phyloP scores from a whole-genome alignment of 2,888 invertebrate genomes.

The Thymelicus acteon region DNA sequence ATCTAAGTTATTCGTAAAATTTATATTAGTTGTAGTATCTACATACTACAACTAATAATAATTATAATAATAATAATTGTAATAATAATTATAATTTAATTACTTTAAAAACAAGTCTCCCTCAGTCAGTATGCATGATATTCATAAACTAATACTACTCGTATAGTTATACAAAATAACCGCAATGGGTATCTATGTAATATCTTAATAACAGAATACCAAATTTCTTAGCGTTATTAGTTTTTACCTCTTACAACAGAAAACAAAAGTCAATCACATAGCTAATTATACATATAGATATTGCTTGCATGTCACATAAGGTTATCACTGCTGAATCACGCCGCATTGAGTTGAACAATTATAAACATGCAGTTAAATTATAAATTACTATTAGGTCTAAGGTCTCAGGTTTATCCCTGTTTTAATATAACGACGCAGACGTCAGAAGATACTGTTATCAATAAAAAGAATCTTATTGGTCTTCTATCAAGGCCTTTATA shows the following conservation, averaged over 20 bases:
- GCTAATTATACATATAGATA: background rate
- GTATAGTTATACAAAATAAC: too few species aligned
- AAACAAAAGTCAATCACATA: too few species aligned
- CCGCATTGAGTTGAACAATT: background rate
- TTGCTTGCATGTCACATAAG: background rate
- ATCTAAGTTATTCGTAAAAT: background rate
- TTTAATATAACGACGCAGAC: background rate
- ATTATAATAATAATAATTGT: too few species aligned
- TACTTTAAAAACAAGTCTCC: too few species aligned
- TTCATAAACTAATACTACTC: too few species aligned
- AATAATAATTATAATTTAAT: too few species aligned
- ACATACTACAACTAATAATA: too few species aligned
- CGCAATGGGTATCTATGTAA: too few species aligned
- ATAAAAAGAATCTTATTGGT: background rate
- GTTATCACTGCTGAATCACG: background rate
- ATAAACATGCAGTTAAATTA: background rate
- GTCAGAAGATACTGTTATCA: background rate
- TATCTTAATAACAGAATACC: too few species aligned
- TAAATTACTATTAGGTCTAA: background rate
- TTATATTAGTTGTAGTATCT: background rate
- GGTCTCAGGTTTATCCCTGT: conserved; percentile 5
- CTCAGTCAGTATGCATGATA: too few species aligned
- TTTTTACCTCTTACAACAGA: too few species aligned
- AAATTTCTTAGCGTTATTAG: too few species aligned
- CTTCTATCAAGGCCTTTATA: background rate